phyloP scores from a whole-genome alignment of 2,888 invertebrate genomes.

The Chromoteleia sp. region DNA sequence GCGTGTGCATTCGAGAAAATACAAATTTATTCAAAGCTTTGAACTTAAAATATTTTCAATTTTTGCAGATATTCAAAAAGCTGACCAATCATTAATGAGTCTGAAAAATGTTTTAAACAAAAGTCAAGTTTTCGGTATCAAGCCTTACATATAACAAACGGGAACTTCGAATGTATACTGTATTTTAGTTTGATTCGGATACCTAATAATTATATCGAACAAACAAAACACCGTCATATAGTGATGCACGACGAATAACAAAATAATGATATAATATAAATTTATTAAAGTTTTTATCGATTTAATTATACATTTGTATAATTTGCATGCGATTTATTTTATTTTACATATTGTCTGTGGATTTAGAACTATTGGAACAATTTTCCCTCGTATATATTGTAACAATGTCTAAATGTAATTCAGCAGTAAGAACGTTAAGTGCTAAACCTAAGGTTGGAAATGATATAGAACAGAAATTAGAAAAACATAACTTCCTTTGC shows the following conservation, averaged over 20 bases:
- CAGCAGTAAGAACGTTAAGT: conserved; percentile 23
- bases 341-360: neutral
- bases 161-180: too few species aligned
- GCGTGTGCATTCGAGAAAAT: too few species aligned
- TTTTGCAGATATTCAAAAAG: too few species aligned
- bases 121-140: too few species aligned
- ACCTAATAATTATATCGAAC: conserved; percentile 32
- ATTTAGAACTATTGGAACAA: neutral
- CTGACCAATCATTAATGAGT: too few species aligned
- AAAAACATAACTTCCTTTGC: neutral
- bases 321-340: neutral
- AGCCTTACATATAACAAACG: too few species aligned
- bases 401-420: conserved; percentile 7
- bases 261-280: too few species aligned
- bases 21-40: too few species aligned
- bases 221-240: conserved; percentile 45
- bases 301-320: neutral
- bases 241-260: neutral
- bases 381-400: neutral
- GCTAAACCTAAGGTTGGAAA: conserved; percentile 36
- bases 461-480: conserved; percentile 3
- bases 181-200: too few species aligned
- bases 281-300: too few species aligned
- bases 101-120: too few species aligned
- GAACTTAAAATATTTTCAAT: too few species aligned